phyloP scores from a whole-genome alignment of 2,797 vertebrate genomes.

The Lutjanus argentimaculatus region DNA sequence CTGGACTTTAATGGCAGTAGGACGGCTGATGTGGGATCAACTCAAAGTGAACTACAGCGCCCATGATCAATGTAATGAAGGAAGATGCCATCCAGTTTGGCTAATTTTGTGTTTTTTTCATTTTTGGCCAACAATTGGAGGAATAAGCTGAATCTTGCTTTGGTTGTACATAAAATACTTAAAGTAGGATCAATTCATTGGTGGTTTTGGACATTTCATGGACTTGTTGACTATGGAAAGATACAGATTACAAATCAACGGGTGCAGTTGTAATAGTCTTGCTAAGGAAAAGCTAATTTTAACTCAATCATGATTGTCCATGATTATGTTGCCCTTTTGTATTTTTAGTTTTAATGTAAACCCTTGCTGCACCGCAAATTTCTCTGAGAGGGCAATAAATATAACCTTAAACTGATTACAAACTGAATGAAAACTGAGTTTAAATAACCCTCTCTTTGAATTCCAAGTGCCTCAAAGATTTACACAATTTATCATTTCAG shows the following conservation, averaged over 20 bases:
- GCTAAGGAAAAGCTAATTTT: neutral
- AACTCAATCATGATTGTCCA: too few relatives aligned
- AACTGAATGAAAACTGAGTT: neutral
- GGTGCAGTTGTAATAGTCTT: neutral
- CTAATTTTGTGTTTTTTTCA: neutral
- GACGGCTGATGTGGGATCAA: neutral
- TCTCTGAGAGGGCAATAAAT: too few relatives aligned
- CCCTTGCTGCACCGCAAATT: too few relatives aligned
- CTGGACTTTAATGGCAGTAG: neutral
- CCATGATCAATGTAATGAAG: neutral
- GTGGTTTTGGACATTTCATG: too few relatives aligned
- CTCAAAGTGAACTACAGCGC: neutral
- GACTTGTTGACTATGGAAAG: too few relatives aligned
- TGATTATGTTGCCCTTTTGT: too few relatives aligned
- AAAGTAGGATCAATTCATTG: neutral
- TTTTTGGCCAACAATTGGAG: neutral
- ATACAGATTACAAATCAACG: neutral
- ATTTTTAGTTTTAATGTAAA: too few relatives aligned
- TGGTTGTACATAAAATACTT: neutral
- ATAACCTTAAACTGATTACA: neutral
- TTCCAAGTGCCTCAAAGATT: neutral
- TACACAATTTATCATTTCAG: neutral
- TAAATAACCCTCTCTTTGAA: neutral
- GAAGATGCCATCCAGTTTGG: neutral
- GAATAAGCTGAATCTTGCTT: neutral